Base-by-base conservation (phyloP, 1,140 invertebrate genomes). In the Lethrus apterus region DNA sequence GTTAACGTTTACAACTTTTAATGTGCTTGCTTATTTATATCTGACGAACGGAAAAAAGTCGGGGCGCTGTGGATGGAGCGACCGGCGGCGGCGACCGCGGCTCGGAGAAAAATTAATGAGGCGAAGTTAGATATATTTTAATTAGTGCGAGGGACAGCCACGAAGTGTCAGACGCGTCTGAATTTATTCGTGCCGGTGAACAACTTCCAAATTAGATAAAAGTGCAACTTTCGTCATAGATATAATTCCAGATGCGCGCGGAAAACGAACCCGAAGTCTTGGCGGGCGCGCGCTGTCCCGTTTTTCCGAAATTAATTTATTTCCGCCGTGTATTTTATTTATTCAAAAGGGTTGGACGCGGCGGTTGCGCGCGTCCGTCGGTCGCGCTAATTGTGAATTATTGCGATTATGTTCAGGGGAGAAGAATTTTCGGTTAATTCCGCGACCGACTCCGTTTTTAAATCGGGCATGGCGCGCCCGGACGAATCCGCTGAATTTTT, bases 311-410 rank as follows among this genome's bases (percentile, higher is more conserved):
- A 57, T 57, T 57, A 57, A 57, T 57, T 57, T 57, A 57, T 54
- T 49, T 54, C 46, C 48, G 45, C 45, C 23, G 31, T 51, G 48
- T 51, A 44, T 53, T 57, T 57, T 60, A 60, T 60, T 60, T 60
- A 60, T 60, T 55, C 51, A 56, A 50, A 52, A 48, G 50, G 46
- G 10, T 46, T 56, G 55, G 43, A 50, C 56, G n/a, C n/a, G n/a
- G n/a, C n/a, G n/a, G n/a, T n/a, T n/a, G n/a, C n/a, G n/a, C n/a
- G n/a, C n/a, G 51, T 34, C 42, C 49, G 48, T 49, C 44, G 43
- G 48, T 29, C 35, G 33, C 38, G 43, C 40, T 60, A 60, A 60
- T 60, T 60, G 58, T 54, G 56, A 60, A 52, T 60, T 60, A 60
- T 58, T 49, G 52, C 56, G 48, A 53, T 58, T 48, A 48, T 49